These are phyloP conservation scores for Leucophora obtusa DNA, from an alignment of 2,888 invertebrate species.

Conservation along the genomic window DNA sequence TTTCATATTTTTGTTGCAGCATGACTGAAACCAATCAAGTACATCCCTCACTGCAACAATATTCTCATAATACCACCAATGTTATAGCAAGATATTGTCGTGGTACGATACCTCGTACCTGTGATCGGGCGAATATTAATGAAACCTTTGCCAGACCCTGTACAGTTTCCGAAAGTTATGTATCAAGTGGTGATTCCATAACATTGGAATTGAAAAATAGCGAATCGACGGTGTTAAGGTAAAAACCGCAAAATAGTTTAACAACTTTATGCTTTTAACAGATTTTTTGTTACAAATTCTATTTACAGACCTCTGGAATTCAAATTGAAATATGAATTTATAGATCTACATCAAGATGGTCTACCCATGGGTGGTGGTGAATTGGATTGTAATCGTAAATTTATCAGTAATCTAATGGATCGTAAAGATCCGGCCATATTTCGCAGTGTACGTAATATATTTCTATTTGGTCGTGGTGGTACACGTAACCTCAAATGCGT, in stretches of 20 bases:
- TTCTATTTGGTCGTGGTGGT: constrained; percentile 91
- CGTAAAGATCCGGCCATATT: constrained; percentile 85
- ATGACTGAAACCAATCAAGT: constrained; percentile 67
- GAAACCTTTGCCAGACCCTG: constrained; percentile 84
- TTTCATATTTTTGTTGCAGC: constrained; percentile 67
- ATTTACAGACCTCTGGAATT: constrained; percentile 88
- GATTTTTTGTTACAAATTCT: not conserved
- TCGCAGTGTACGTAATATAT: constrained; percentile 89
- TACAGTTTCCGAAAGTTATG: constrained; percentile 88
- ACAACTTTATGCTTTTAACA: no score
- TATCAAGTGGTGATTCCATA: constrained; percentile 89
- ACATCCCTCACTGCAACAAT: constrained; percentile 78
- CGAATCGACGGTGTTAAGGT: constrained; percentile 92
- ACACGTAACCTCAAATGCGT: constrained; percentile 91
- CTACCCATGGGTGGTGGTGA: constrained; percentile 86
- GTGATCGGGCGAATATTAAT: constrained; percentile 87
- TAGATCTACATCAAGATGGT: constrained; percentile 91
- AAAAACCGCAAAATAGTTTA: constrained; percentile 41
- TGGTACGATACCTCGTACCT: constrained; percentile 89
- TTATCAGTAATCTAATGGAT: constrained; percentile 82
- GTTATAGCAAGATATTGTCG: constrained; percentile 90
- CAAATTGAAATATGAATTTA: constrained; percentile 92
- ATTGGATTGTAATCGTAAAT: constrained; percentile 85
- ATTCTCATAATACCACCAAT: constrained; percentile 84
- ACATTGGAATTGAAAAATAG: constrained; percentile 88